These are phyloP conservation scores for Pterostichus madidus DNA, from an alignment of 2,888 invertebrate species.

Conservation along the genomic window DNA sequence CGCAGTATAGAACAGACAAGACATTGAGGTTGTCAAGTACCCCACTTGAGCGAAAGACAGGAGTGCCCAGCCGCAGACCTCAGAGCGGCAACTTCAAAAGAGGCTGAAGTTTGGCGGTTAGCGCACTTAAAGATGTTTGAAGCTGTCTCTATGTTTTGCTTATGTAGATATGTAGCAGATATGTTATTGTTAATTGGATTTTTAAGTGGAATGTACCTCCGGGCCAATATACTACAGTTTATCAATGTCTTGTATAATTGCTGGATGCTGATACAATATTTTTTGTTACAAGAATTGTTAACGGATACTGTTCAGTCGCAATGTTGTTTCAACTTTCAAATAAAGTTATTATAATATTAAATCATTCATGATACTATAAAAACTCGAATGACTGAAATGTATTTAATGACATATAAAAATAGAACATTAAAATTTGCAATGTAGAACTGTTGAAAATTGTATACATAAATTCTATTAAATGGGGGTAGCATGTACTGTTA, in stretches of 20 bases:
- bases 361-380: too few species aligned
- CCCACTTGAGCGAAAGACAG: constrained; percentile 38
- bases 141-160: constrained; percentile 8
- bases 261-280: not conserved
- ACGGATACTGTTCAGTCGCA: too few species aligned
- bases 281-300: not conserved
- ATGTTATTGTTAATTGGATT: constrained; percentile 44
- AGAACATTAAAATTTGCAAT: too few species aligned
- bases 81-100: constrained; percentile 73
- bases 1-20: not conserved
- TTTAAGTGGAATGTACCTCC: constrained; percentile 11
- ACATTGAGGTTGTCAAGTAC: constrained; percentile 34
- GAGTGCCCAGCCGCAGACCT: not conserved
- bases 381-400: too few species aligned
- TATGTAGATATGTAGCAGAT: constrained; percentile 8
- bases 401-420: too few species aligned
- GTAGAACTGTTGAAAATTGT: too few species aligned
- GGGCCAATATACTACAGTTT: constrained; percentile 4
- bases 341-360: too few species aligned
- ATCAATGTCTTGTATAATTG: constrained; percentile 5
- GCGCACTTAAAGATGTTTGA: constrained; percentile 69
- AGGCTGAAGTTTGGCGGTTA: constrained; percentile 62
- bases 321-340: too few species aligned
- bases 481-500: too few species aligned
- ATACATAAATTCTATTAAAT: too few species aligned